Percentiles rank a stretch among this genome's conserved stretches.
Evolutionary conservation across 2,797 vertebrate species (phyloP).

Genomic region (Acanthiza pusilla): DNA sequence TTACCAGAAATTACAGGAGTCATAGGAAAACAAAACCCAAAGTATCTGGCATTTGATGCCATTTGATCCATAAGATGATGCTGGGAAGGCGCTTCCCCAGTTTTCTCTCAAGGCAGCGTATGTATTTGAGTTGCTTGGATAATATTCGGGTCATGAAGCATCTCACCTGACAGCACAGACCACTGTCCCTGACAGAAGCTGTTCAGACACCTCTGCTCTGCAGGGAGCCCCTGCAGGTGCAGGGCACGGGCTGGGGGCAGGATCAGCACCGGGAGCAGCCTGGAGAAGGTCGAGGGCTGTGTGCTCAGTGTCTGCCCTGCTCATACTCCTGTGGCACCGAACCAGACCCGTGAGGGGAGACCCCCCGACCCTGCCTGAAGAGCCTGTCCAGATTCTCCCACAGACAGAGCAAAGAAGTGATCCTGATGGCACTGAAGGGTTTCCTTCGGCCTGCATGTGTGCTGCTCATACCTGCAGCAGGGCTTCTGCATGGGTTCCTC

Average conservation of each 20-base stretch:
- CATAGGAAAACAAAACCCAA: not conserved
- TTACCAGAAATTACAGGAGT: not conserved
- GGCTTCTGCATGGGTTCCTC: not conserved
- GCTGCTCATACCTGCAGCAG: not conserved
- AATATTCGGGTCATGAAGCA: not conserved
- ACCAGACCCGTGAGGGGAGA: not conserved
- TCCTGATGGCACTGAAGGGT: not conserved
- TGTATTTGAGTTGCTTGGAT: not conserved
- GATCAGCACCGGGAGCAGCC: not conserved
- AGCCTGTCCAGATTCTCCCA: not conserved
- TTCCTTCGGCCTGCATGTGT: not conserved
- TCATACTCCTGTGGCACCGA: not conserved
- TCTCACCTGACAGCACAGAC: not conserved
- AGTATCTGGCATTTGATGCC: not conserved
- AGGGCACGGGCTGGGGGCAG: not conserved
- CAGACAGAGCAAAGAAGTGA: not conserved
- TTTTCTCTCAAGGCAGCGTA: not conserved
- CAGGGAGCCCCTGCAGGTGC: not conserved
- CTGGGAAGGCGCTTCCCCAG: fast-evolving
- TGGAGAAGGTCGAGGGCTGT: fast-evolving
- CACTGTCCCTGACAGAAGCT: not conserved
- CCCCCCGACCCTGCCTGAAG: not conserved
- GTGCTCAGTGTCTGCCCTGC: not conserved
- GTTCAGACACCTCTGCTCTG: not conserved
- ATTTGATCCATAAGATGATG: not conserved